These are phyloP conservation scores for Halisarca cf. caerulea DNA, from an alignment of 37 sponge, comb jelly and placozoan genomes.

Conservation along the genomic window DNA sequence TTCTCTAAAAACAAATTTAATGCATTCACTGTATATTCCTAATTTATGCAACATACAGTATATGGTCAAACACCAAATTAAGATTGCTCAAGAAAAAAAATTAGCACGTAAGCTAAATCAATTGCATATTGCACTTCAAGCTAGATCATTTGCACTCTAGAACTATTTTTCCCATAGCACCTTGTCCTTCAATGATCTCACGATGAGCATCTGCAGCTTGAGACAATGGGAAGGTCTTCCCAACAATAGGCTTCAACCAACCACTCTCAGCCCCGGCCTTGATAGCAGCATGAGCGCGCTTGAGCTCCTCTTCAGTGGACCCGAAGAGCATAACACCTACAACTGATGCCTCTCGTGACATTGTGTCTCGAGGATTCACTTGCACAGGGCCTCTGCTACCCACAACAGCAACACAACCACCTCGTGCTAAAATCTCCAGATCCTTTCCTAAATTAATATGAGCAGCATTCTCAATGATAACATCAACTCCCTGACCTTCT, in stretches of 20 bases:
- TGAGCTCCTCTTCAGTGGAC: slow-evolving; percentile 41
- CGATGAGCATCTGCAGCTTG: slow-evolving; percentile 74
- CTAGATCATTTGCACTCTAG: slow-evolving; percentile 7
- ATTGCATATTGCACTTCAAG: background rate
- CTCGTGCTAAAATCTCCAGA: slow-evolving; percentile 53
- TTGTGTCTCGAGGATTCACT: slow-evolving; percentile 77
- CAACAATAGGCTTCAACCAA: slow-evolving; percentile 81
- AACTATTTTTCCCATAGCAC: slow-evolving; percentile 78
- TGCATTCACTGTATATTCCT: background rate
- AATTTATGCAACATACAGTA: background rate
- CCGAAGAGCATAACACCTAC: slow-evolving; percentile 62
- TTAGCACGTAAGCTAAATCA: background rate
- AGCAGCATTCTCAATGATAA: slow-evolving; percentile 82
- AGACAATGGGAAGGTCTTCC: slow-evolving; percentile 67
- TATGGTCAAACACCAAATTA: background rate
- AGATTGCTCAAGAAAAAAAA: background rate
- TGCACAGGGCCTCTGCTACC: slow-evolving; percentile 74
- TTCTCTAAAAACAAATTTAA: background rate
- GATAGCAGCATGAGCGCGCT: slow-evolving; percentile 67
- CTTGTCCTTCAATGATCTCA: slow-evolving; percentile 62
- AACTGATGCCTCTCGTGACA: slow-evolving; percentile 63
- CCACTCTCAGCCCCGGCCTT: slow-evolving; percentile 64
- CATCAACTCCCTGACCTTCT: slow-evolving; percentile 29
- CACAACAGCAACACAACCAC: slow-evolving; percentile 74
- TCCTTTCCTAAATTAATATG: slow-evolving; percentile 79